Base-by-base conservation (phyloP, 2,888 invertebrate genomes). In the Chalcis sispes region DNA sequence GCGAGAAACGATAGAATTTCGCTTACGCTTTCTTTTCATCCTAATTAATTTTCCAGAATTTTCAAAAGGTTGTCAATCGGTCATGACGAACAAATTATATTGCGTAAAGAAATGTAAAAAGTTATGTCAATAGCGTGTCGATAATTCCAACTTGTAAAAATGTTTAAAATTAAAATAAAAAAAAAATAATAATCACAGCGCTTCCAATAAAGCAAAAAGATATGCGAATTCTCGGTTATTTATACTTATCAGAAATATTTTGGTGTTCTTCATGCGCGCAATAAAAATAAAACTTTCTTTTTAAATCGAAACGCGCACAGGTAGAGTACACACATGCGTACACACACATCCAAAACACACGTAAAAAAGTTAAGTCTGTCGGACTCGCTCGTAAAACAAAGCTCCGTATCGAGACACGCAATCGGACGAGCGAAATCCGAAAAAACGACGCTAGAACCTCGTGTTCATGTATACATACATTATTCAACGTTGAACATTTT, bases 301-400 rank as follows among this genome's bases (percentile, higher is more conserved):
- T n/a, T 15, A 50, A 48, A 59, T 70, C 50, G 59, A 59, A 59
- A 48, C 23, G 50, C 27, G 36, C 10, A 23, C 25, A 23, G 50
- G 15, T 15, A n/a, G n/a, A n/a, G n/a, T n/a, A n/a, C n/a, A n/a
- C n/a, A n/a, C n/a, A n/a, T n/a, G n/a, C n/a, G n/a, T n/a, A n/a
- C n/a, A n/a, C n/a, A n/a, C n/a, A n/a, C n/a, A n/a, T n/a, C n/a
- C n/a, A n/a, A n/a, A n/a, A n/a, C n/a, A n/a, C n/a, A n/a, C n/a
- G n/a, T n/a, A n/a, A n/a, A n/a, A n/a, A n/a, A n/a, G n/a, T 20
- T 20, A n/a, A 59, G 25, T 36, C 36, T 18, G 59, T 59, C 48
- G 59, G 46, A 36, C n/a, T n/a, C 25, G 20, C 36, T 70, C 59
- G 48, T 59, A 70, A 70, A 69, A 70, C 50, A 59, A 59, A 46